phyloP scores from a whole-genome alignment of 2,888 invertebrate species.

The Patella ulyssiponensis region DNA sequence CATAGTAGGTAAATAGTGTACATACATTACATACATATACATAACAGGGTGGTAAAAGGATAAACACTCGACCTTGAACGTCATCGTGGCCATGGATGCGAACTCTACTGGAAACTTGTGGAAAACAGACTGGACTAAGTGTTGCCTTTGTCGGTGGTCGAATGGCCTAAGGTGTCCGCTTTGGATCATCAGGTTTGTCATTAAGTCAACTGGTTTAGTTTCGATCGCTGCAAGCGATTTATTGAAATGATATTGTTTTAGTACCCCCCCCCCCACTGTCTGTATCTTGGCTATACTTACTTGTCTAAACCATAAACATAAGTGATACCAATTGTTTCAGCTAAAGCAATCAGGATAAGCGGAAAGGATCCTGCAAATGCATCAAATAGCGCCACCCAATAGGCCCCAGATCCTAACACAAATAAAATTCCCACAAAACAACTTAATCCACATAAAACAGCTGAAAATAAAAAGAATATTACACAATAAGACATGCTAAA shows the following conservation, averaged over 20 bases:
- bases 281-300: constrained; percentile 36
- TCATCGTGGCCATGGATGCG: no score
- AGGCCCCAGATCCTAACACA: constrained; percentile 59
- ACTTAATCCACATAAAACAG: constrained; percentile 49
- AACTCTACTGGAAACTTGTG: no score
- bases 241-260: not conserved
- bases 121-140: no score
- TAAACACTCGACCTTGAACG: no score
- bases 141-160: no score
- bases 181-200: no score
- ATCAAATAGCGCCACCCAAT: constrained; percentile 64
- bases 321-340: constrained; percentile 54
- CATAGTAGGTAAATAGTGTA: no score
- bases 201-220: no score
- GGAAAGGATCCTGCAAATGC: constrained; percentile 60
- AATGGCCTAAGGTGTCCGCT: no score
- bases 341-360: constrained; percentile 58
- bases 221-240: no score
- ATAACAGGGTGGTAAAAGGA: no score
- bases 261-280: not conserved
- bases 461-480: constrained; percentile 39
- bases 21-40: no score
- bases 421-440: constrained; percentile 58
- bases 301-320: constrained; percentile 61
- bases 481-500: not conserved